Conservation (phyloP, 2,888 invertebrate genomes). For the Hedya salicella region DNA sequence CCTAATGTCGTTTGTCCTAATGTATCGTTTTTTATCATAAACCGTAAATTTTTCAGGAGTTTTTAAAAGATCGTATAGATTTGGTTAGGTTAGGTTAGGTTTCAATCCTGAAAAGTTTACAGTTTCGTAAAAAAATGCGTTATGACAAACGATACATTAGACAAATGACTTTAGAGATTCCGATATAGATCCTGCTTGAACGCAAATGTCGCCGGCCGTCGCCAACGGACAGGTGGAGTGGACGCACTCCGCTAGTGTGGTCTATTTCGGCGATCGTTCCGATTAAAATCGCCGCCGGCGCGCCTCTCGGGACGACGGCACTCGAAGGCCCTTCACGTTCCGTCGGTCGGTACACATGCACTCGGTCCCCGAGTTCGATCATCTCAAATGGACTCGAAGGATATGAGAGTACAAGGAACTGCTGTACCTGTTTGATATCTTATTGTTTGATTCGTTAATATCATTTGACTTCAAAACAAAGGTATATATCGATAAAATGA, state of each 20-base stretch:
- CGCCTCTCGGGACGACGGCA: not conserved
- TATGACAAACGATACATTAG: too few species aligned
- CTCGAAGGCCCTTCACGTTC: slow-evolving; percentile 3
- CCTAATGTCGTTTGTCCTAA: too few species aligned
- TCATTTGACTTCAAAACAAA: not conserved
- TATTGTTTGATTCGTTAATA: not conserved
- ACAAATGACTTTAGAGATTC: too few species aligned
- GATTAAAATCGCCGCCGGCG: not conserved
- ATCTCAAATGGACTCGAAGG: not conserved
- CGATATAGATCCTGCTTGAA: too few species aligned
- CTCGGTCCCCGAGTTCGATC: not conserved
- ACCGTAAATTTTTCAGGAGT: too few species aligned
- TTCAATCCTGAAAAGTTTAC: too few species aligned
- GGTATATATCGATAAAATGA: not conserved
- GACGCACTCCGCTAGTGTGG: not conserved
- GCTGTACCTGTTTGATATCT: too few species aligned
- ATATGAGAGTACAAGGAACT: too few species aligned
- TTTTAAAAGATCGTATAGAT: too few species aligned
- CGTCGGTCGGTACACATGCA: slow-evolving; percentile 8
- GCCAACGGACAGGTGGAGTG: not conserved
- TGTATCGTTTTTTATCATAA: too few species aligned
- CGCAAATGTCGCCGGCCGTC: not conserved
- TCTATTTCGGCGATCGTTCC: not conserved
- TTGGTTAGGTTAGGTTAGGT: too few species aligned
- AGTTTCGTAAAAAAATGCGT: too few species aligned